Evolutionary conservation across 2,797 vertebrate genomes (phyloP).

Genomic region (Gymnothorax reevesii): DNA sequence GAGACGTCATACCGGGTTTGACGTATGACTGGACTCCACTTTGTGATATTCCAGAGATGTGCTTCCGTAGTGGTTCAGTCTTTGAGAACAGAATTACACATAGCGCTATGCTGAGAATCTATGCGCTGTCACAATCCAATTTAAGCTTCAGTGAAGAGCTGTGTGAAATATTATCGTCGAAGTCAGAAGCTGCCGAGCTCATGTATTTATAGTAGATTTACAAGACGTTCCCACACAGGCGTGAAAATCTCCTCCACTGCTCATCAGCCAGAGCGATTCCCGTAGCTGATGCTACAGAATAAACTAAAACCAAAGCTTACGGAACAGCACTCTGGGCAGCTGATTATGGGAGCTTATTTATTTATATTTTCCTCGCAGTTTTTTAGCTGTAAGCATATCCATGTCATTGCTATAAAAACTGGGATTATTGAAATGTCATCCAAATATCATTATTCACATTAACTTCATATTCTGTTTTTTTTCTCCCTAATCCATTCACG

Average conservation of each 20-base stretch:
- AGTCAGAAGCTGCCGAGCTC: slow-evolving; percentile 18
- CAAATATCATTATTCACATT: background rate
- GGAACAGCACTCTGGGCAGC: background rate
- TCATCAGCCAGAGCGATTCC: slow-evolving; percentile 17
- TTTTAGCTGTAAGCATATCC: background rate
- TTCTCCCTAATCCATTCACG: slow-evolving; percentile 27
- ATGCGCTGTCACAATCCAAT: slow-evolving; percentile 20
- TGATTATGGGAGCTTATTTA: background rate
- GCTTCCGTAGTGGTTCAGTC: slow-evolving; percentile 1
- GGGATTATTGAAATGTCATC: background rate
- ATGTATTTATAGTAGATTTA: slow-evolving; percentile 41
- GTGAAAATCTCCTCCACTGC: background rate
- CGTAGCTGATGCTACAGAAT: background rate
- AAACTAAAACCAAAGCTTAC: background rate
- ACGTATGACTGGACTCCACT: background rate
- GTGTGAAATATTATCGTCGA: slow-evolving; percentile 36
- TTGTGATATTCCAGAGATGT: slow-evolving; percentile 13
- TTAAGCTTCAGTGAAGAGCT: slow-evolving; percentile 13
- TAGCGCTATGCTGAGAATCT: slow-evolving; percentile 5
- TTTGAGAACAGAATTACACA: slow-evolving; percentile 13
- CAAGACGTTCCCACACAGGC: slow-evolving; percentile 45
- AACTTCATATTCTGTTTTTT: slow-evolving; percentile 14
- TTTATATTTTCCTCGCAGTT: background rate
- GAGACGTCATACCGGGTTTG: background rate
- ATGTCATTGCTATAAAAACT: slow-evolving; percentile 9